Evolutionary conservation across 2,797 vertebrate species (phyloP), one percentile per base, ranked within the genome.

Genomic region (Capromys pilorides): DNA sequence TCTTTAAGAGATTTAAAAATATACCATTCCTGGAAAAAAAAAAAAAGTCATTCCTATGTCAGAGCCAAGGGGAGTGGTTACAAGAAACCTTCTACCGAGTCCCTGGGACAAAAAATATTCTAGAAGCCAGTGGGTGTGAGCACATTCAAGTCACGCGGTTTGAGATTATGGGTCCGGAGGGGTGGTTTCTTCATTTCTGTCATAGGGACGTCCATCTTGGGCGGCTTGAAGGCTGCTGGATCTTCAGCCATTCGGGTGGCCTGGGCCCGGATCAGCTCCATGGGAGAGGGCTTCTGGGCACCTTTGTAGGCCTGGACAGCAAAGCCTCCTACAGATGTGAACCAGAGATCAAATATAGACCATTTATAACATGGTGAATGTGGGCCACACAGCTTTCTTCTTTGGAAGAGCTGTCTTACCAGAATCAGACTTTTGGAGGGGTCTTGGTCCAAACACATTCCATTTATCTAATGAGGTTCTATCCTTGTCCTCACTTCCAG

Each of bases 181-280:
- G 97, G 97, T 75, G 97, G 99, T 78, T 98, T 99, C 85, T 98
- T 99, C 14, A 98, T 98, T 69, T 99, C 99, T 92, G 97, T 89
- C 4, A 96, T 92, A 28, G 99, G 99, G 94, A 99, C 98, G 97
- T 99, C 99, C 99, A 99, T 99, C 90, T 98, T 99, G 94, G 99
- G 99, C 0, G 98, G 98, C 93, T 98, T 98, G 93, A 99, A 98
- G 24, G 97, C 93, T 78, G 94, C 67, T 2, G 98, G 77, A 81
- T 98, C 98, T 36, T 99, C 99, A 0, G 96, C 93, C 97, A 99
- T 97, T 11, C 98, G 98, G 0, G 98, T 97, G 95, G 98, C 98
- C 97, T 99, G 99, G 1, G 98, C 98, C 97, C 99, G 99, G 98
- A 99, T 99, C 95, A 99, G 97, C 95, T 99, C 99, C 99, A 99